Percentiles rank a stretch among this genome's conserved stretches.
Evolutionary conservation across 2,797 vertebrate species (phyloP).

Genomic region (Manis javanica): DNA sequence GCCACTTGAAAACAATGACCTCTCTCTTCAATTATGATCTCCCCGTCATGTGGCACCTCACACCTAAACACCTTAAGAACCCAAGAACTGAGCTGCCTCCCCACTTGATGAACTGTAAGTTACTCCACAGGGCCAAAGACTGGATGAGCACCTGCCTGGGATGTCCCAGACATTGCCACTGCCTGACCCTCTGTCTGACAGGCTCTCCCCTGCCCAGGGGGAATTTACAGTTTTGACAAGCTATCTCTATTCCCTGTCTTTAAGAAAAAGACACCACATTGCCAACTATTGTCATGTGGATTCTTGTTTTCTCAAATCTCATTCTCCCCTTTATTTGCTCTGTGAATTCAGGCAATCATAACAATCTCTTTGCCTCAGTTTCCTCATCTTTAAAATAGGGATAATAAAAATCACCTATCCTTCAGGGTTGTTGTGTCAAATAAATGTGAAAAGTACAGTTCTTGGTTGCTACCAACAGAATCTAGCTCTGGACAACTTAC

Average conservation of each 20-base stretch:
- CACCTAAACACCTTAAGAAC: neutral
- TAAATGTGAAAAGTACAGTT: neutral
- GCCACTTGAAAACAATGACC: neutral
- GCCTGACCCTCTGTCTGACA: neutral
- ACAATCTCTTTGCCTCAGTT: neutral
- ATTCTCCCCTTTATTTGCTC: neutral
- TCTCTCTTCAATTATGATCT: neutral
- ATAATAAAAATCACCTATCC: neutral
- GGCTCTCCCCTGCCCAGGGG: neutral
- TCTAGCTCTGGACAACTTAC: neutral
- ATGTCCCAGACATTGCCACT: neutral
- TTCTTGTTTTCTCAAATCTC: constrained; percentile 2
- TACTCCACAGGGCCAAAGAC: neutral
- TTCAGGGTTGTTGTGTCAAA: neutral
- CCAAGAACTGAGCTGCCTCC: neutral
- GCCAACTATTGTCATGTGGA: neutral
- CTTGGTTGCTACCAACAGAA: neutral
- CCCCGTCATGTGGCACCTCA: neutral
- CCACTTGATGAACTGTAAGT: neutral
- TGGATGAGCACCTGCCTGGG: too few species aligned
- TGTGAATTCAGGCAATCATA: neutral
- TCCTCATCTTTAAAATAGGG: constrained; percentile 13
- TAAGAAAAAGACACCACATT: neutral
- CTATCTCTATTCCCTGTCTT: neutral
- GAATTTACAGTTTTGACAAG: neutral